Percentiles rank a stretch among this genome's conserved stretches.
Conservation (phyloP, 1,140 invertebrate genomes). For the Sesamia nonagrioides region DNA sequence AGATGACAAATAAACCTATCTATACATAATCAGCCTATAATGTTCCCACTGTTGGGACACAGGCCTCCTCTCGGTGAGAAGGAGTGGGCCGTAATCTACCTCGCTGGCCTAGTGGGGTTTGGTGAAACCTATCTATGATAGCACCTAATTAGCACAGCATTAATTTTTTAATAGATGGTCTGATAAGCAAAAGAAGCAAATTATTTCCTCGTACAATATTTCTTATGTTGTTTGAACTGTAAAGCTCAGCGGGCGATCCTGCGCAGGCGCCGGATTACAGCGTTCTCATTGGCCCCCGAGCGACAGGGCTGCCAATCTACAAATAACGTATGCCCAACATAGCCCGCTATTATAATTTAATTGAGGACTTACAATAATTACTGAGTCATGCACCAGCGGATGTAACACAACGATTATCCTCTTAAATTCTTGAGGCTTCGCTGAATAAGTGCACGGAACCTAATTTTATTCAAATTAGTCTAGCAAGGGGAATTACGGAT, state of each 20-base stretch:
- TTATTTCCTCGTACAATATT: constrained; percentile 55
- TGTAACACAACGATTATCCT: constrained; percentile 57
- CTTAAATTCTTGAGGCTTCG: constrained; percentile 46
- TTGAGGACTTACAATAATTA: constrained; percentile 69
- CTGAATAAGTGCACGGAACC: constrained; percentile 39
- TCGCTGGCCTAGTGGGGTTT: no score
- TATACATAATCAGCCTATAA: no score
- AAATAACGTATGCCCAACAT: constrained; percentile 70
- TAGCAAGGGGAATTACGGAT: constrained; percentile 11
- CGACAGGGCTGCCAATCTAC: constrained; percentile 79
- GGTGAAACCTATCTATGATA: no score
- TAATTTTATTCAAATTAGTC: constrained; percentile 47
- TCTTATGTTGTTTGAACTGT: constrained; percentile 64
- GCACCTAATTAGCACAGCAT: no score
- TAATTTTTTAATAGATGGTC: no score
- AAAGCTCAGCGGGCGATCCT: constrained; percentile 76
- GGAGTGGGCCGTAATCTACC: no score
- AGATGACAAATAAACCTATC: not conserved
- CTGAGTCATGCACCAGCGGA: constrained; percentile 62
- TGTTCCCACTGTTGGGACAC: no score
- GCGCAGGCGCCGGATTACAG: constrained; percentile 81
- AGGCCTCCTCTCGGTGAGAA: no score
- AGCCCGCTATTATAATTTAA: constrained; percentile 77
- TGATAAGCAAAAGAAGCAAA: constrained; percentile 45
- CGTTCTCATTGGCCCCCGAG: constrained; percentile 75